These are phyloP conservation scores for Drosophila kokeensis DNA, from an alignment of 2,888 invertebrate species.

Conservation along the genomic window DNA sequence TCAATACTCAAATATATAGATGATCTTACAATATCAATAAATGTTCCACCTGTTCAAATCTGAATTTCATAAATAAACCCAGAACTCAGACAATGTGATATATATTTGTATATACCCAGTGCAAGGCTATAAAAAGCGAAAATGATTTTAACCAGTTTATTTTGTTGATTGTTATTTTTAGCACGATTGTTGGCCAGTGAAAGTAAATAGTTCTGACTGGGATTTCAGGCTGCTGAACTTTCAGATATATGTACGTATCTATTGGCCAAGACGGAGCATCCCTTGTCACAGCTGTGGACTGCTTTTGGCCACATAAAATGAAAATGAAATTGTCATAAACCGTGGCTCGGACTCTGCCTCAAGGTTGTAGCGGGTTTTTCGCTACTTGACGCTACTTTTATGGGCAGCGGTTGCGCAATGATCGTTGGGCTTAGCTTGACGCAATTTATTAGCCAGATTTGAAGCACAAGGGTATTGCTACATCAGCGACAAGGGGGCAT, in stretches of 20 bases:
- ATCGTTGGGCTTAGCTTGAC: conserved; percentile 52
- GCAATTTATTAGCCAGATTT: conserved; percentile 68
- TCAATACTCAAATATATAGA: not conserved
- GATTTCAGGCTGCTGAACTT: not conserved
- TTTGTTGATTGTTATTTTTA: not conserved
- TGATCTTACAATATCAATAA: not conserved
- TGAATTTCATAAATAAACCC: not conserved
- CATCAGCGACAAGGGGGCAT: conserved; percentile 5
- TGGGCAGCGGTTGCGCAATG: conserved; percentile 56
- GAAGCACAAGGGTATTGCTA: conserved; percentile 67
- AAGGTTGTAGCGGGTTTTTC: conserved; percentile 53
- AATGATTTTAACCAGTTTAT: not conserved
- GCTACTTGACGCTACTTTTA: conserved; percentile 39
- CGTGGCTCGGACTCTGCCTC: conserved; percentile 48
- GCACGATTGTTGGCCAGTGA: not conserved
- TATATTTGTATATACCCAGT: not conserved
- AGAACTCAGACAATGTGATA: not conserved
- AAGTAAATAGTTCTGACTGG: conserved; percentile 8
- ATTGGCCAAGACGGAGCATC: not conserved
- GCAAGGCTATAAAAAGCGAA: not conserved
- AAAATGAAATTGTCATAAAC: conserved; percentile 60
- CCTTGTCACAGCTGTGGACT: not conserved
- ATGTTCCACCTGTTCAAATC: not conserved
- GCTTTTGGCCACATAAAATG: conserved; percentile 8
- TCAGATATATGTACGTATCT: not conserved